Base-by-base conservation (phyloP, 2,797 vertebrate species). In the Phrynocephalus forsythii region DNA sequence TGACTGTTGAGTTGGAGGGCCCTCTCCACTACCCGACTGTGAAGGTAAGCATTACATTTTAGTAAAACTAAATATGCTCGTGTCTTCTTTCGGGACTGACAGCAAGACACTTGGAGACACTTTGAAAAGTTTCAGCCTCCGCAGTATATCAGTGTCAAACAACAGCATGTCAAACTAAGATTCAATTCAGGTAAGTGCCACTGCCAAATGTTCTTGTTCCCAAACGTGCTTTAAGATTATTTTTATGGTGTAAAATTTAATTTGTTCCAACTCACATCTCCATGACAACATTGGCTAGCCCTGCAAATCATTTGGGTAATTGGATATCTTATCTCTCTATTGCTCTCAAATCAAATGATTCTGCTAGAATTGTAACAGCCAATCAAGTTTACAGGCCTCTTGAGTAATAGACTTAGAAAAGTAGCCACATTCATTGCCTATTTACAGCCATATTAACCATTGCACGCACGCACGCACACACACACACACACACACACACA, bases 261-360 rank as follows among this genome's bases (percentile, higher is more conserved):
- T 98, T 98, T 99, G 97, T 97, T 97, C 97, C 96, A 97, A 97
- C 97, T 96, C 91, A 2, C 66, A 92, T 98, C 98, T 98, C 98
- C 98, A 98, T 98, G 97, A 98, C 98, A 98, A 98, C 98, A 93
- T 95, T 96, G 98, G 97, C 97, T 98, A 97, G 97, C 97, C 96
- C 98, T 97, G 97, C 97, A 98, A 98, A 98, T 98, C 98, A 98
- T 98, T 97, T 98, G 96, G 97, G 97, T 98, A 98, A 98, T 97
- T 98, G 98, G 97, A 97, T 98, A 98, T 97, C 97, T 98, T 98
- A 98, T 97, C 98, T 98, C 98, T 98, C 96, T 96, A 95, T 98
- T 97, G 97, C 96, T 98, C 97, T 97, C 97, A 98, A 99, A 98
- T 99, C 97, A 94, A 98, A 98, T 99, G 97, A 98, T 97, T 97